Evolutionary conservation across 1,140 invertebrate genomes (phyloP), one percentile per base, ranked within the genome.

Genomic region (Platyscapa corneri): DNA sequence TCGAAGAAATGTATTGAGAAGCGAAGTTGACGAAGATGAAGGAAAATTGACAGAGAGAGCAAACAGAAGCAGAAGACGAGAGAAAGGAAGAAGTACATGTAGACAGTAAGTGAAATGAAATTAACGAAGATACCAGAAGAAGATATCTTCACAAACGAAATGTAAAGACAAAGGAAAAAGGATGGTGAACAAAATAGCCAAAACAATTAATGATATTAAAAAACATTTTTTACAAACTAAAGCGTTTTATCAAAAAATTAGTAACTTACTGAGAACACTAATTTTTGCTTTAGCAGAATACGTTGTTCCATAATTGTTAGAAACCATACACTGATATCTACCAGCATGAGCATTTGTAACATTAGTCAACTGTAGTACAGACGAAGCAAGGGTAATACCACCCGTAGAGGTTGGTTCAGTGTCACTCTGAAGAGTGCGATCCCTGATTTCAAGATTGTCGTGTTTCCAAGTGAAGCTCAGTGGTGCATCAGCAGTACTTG

Each of bases 251-350:
- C 10, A 20, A 67, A 34, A 86, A 34, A 77, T 1, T 32, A 12
- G 20, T 78, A 10, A 93, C 93, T 93, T 91, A 97, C 96, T 95
- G 90, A 97, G 94, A 74, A 99, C 98, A 74, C 96, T 96, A 53
- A 99, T 95, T 89, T 96, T 95, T 5, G 97, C 97, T 91, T 97
- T 97, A 60, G 95, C 93, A 0, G 98, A 99, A 91, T 99, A 99
- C 0, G 96, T 96, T 18, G 97, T 97, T 12, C 98, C 98, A 94
- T 96, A 98, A 83, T 95, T 95, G 90, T 99, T 99, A 0, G 96
- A 96, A 5, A 98, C 97, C 86, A 98, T 95, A 94, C 98, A 99
- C 90, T 99, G 98, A 93, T 99, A 99, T 90, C 95, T 95, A 2
- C 98, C 98, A 87, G 96, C 96, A 92, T 98, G 95, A 23, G 94